These are phyloP conservation scores for Catostomus latipinnis DNA, from an alignment of 2,797 vertebrate genomes.

Conservation along the genomic window DNA sequence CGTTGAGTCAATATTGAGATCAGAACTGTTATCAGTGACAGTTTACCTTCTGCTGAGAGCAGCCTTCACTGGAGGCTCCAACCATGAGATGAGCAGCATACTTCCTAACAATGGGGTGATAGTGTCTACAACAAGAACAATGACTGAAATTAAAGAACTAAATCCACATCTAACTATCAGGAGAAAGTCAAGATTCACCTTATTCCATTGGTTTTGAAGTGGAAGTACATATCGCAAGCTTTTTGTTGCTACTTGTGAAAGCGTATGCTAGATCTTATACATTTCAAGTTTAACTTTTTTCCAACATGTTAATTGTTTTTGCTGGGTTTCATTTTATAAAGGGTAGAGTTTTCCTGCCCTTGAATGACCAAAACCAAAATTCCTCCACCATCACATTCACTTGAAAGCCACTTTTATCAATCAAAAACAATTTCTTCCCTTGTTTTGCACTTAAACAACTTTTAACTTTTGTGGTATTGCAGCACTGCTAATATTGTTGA, in stretches of 20 bases:
- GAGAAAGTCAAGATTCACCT: too few relatives aligned
- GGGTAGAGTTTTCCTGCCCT: too few relatives aligned
- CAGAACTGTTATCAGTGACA: not conserved
- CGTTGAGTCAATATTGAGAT: too few relatives aligned
- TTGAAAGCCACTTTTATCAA: not conserved
- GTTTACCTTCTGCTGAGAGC: conserved; percentile 85
- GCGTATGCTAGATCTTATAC: too few relatives aligned
- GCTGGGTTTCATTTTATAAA: too few relatives aligned
- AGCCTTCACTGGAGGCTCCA: conserved; percentile 90
- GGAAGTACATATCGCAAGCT: too few relatives aligned
- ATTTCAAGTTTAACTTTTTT: too few relatives aligned
- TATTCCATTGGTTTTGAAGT: too few relatives aligned
- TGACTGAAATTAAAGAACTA: not conserved
- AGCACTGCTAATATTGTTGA: not conserved
- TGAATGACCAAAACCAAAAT: too few relatives aligned
- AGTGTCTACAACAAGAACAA: conserved; percentile 78
- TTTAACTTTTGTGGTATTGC: not conserved
- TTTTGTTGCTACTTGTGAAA: too few relatives aligned
- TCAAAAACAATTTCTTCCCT: not conserved
- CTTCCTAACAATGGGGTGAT: conserved; percentile 86
- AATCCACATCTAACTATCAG: not conserved
- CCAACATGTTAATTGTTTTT: too few relatives aligned
- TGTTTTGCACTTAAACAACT: not conserved
- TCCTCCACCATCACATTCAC: not conserved
- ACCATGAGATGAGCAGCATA: conserved; percentile 83